These are phyloP conservation scores for Drosophila burlai DNA, from an alignment of 1,140 invertebrate species.

Conservation along the genomic window DNA sequence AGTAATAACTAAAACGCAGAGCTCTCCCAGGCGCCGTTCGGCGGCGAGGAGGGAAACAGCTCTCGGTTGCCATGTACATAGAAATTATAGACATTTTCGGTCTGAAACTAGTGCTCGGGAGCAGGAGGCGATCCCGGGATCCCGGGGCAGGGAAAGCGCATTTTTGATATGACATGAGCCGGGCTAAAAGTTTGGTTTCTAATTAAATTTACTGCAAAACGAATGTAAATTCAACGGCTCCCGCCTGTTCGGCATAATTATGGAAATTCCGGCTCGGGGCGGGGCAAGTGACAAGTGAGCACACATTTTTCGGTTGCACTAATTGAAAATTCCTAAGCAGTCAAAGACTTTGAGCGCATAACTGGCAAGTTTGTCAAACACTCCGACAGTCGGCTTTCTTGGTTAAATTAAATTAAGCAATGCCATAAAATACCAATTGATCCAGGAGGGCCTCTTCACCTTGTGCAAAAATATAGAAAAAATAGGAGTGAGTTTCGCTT, in stretches of 20 bases:
- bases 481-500: conserved; percentile 35
- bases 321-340: conserved; percentile 73
- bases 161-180: conserved; percentile 41
- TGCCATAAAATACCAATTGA: conserved; percentile 41
- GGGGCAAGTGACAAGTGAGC: conserved; percentile 25
- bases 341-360: conserved; percentile 34
- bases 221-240: conserved; percentile 57
- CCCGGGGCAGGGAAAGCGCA: conserved; percentile 2
- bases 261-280: conserved; percentile 54
- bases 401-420: conserved; percentile 20
- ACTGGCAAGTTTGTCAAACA: conserved; percentile 40
- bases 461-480: background rate
- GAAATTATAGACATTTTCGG: conserved; percentile 73
- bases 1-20: conserved; percentile 79
- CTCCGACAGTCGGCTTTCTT: background rate
- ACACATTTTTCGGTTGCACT: conserved; percentile 65
- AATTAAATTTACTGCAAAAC: conserved; percentile 66
- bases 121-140: background rate
- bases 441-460: background rate
- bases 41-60: background rate
- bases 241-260: conserved; percentile 72
- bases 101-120: conserved; percentile 42
- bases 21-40: background rate
- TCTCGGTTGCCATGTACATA: conserved; percentile 60
- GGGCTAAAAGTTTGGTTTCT: conserved; percentile 34